Base-by-base conservation (phyloP, 2,888 invertebrate species). In the Spatulosminthurus flaviceps region DNA sequence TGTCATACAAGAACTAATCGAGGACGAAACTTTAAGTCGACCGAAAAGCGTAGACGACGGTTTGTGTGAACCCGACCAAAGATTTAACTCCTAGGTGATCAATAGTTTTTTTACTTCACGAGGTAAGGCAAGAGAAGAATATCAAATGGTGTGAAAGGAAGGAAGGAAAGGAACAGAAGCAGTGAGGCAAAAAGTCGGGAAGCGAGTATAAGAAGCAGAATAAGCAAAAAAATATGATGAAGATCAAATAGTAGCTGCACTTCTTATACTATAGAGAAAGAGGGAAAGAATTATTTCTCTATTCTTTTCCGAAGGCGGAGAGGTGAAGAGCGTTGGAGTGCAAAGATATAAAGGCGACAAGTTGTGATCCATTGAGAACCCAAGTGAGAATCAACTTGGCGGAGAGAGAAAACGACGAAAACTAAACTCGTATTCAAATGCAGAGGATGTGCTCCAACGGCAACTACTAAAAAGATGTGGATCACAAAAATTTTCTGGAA, bases 261-360 rank as follows among this genome's bases (percentile, higher is more conserved):
- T n/a, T 28, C 28, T 51, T 26, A 24, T 22, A 19, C 9, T 51
- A 19, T 51, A 51, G 51, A 51, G 51, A 51, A 51, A 42, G 51
- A 41, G 64, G 66, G 42, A 43, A 26, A 76, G 64, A 76, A 66
- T 76, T 76, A 66, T 76, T 66, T 76, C 75, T 67, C 43, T 76
- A 61, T 51, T 28, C 34, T 76, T 74, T 61, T 61, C 51, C 61
- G 21, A 61, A 60, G 75, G 75, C 74, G 64, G 75, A 77, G 61
- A 71, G 78, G 70, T 71, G 64, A 76, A 71, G 71, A 61, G 70
- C 76, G 75, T 21, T 75, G 29, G 72, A 78, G 72, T 66, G 76
- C 64, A 78, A 76, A 78, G 78, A 74, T 80, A 78, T 78, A 78
- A 71, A 72, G 79, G 76, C 75, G 76, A 80, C 80, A 80, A 80